Evolutionary conservation across 2,113 vertebrate genomes (phyloP), one percentile per base, ranked within the genome.

Genomic region (Coracopsis vasa): DNA sequence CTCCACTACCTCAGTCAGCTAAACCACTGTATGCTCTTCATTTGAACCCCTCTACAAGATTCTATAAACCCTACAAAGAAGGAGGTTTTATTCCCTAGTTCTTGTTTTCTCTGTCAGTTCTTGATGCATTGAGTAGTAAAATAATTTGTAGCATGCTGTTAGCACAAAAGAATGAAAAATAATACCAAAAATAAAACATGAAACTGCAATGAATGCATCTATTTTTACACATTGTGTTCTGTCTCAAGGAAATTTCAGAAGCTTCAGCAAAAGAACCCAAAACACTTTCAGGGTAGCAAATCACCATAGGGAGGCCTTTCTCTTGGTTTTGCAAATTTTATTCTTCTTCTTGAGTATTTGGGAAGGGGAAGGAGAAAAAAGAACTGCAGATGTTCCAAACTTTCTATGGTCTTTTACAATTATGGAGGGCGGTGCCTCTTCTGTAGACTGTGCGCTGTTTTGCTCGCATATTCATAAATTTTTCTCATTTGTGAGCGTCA

Each of bases 401-500:
- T 94, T 95, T 82, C 45, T 64, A 41, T 0, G 4, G 27, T 90
- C 83, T 95, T 93, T 88, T 75, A 84, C 84, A 96, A 74, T 81
- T 77, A 47, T 51, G 60, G 72, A 29, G 96, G 88, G 80, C 16
- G 92, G 87, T 90, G 89, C 90, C 78, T 95, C 77, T 88, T 86
- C 82, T 89, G 67, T 94, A 92, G 95, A 41, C 70, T 95, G 25
- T 84, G 83, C 35, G 90, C 90, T 86, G 42, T 92, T 93, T 97
- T 91, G 77, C 88, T 95, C 94, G 1, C 97, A 90, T 86, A 97
- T 98, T 98, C 97, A 98, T 98, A 98, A 97, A 97, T 98, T 98
- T 98, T 98, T 98, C 98, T 98, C 98, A 94, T 98, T 98, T 98
- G 97, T 90, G 97, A 97, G 97, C 96, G 95, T 96, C 94, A 96